Percentiles rank a stretch among this genome's conserved stretches.
phyloP scores from a whole-genome alignment of 2,113 vertebrate species.

The Sinosuthora webbiana region DNA sequence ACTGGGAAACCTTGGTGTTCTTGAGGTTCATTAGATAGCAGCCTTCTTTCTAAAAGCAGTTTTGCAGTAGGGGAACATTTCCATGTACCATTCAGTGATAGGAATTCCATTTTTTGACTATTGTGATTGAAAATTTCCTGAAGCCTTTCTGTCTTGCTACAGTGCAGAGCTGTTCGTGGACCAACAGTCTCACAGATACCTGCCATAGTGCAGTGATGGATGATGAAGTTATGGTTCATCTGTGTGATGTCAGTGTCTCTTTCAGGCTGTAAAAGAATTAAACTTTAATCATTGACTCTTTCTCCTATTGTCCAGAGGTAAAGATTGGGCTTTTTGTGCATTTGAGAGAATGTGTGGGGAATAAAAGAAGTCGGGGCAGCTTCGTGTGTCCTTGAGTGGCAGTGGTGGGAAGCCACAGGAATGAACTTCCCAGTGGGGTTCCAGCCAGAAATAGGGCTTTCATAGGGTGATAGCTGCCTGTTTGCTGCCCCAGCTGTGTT shows the following conservation, averaged over 20 bases:
- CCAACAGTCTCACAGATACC: neutral
- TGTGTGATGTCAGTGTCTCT: neutral
- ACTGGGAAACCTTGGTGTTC: neutral
- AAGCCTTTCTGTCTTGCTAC: neutral
- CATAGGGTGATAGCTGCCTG: neutral
- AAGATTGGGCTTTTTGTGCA: neutral
- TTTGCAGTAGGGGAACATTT: neutral
- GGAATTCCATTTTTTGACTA: accelerated
- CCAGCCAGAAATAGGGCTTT: neutral
- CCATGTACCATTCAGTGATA: neutral
- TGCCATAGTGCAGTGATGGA: neutral
- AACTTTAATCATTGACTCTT: neutral
- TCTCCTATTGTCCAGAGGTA: neutral
- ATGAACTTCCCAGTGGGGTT: neutral
- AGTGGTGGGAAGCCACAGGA: neutral
- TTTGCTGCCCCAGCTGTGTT: neutral
- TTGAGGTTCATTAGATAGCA: neutral
- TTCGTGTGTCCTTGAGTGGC: neutral
- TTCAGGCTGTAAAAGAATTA: neutral
- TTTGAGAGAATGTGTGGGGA: neutral
- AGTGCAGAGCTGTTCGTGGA: neutral
- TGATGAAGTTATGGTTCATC: neutral
- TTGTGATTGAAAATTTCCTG: neutral
- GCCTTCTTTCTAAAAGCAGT: neutral
- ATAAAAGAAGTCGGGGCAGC: neutral